Conservation (phyloP, 2,113 vertebrate genomes). For the Emydura subglobosa region DNA sequence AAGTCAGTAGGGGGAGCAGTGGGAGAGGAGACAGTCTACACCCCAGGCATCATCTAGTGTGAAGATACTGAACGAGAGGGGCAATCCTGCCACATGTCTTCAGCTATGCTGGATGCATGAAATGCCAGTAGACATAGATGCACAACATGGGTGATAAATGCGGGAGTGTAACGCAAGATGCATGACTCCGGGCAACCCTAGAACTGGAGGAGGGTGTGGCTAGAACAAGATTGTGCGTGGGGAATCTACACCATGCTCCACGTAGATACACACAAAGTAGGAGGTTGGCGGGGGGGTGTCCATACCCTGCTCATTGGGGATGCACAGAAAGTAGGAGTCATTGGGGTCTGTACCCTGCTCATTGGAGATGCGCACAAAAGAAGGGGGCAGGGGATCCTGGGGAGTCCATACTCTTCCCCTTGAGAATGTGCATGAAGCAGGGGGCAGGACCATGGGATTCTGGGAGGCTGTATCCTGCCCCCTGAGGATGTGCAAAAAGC, state of each 20-base stretch:
- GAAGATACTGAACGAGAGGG: no score
- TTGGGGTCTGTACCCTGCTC: not conserved
- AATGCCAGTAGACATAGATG: not conserved
- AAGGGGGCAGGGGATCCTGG: not conserved
- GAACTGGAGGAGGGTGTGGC: no score
- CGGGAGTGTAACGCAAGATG: not conserved
- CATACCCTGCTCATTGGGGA: not conserved
- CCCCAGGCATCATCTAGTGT: not conserved
- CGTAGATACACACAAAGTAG: no score
- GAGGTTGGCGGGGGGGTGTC: not conserved
- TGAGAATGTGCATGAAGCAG: not conserved
- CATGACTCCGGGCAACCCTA: not conserved
- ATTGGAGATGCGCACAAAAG: not conserved
- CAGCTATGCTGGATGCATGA: not conserved
- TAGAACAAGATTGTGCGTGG: no score
- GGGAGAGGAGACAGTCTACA: not conserved
- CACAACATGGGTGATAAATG: not conserved
- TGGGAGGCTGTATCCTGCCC: no score
- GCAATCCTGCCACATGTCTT: not conserved
- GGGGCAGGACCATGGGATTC: no score
- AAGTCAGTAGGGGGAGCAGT: not conserved
- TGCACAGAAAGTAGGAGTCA: no score
- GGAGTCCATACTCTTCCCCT: slow-evolving; percentile 35
- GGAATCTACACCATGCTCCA: no score
- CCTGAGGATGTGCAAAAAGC: not conserved